Base-by-base conservation (phyloP, 2,797 vertebrate genomes). In the Lepilemur septentrionalis region DNA sequence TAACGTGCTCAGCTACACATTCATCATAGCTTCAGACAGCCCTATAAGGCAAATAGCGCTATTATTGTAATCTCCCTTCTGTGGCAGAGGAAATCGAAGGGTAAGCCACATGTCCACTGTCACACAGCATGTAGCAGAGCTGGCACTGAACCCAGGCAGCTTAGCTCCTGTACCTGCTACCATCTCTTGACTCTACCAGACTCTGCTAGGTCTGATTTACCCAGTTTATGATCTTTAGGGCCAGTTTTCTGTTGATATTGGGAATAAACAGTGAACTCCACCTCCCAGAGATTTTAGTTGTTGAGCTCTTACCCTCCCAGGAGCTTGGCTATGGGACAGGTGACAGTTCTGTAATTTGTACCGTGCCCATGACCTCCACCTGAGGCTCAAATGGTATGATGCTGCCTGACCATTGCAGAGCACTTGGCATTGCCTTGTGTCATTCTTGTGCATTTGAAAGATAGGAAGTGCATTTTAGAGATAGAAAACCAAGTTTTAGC, bases 131-230 rank as follows among this genome's bases (percentile, higher is more conserved):
- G 7, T 17, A 30, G n/a, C 7, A 28, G 69, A 25, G 50, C 61
- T 63, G 38, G 38, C 22, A 30, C 61, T 46, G 55, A 78, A 30
- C 67, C 61, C 52, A 10, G 41, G 52, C 7, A 0, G 1, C 20
- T 38, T 8, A 9, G 15, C 69, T 43, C 5, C 43, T 17, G 4
- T 63, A 8, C 32, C 55, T 6, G 1, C 8, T 38, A 7, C 41
- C 4, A 0, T 18, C 59, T 28, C n/a, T 4, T 23, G 17, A 17
- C 23, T 35, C 7, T n/a, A 10, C 30, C 1, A 2, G n/a, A 13
- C 30, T 61, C 75, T 38, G 32, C 55, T 15, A 12, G 43, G 80
- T 65, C 41, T 32, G 57, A 18, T 8, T 50, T 12, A 55, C 55
- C 15, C 50, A 1, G 69, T 63, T 78, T 8, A 11, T 20, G n/a